Base-by-base conservation (phyloP, 2,888 invertebrate genomes). In the Ligdia adustata region DNA sequence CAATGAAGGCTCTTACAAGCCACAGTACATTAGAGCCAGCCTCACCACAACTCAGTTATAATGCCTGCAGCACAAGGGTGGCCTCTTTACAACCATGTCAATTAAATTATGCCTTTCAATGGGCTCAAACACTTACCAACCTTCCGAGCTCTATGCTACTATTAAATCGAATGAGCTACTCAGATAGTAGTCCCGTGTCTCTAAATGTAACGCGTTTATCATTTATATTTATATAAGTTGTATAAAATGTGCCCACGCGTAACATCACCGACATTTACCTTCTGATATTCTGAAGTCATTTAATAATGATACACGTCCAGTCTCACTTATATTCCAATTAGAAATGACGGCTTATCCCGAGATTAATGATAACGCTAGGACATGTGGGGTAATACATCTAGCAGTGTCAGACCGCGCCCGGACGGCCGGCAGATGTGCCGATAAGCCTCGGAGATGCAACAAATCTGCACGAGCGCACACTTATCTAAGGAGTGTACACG, bases 291-390 rank as follows among this genome's bases (percentile, higher is more conserved):
- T 43, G 28, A 41, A 55, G 46, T 50, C 48, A 55, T 59, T 58
- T 53, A 44, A 60, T 62, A 62, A 59, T 59, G 54, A 66, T 64
- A 63, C 62, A 59, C 67, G 65, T 78, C 72, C 69, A 58, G 64
- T 64, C 67, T 67, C 70, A 69, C 70, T 79, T 79, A 76, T 70
- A 75, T 67, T 75, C 73, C 77, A 82, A 79, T 84, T 79, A 83
- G 73, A 82, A 78, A 75, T 78, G 78, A 79, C 74, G 68, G 67
- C 59, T 62, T 72, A 77, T 73, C 70, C 62, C 54, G 57, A 77
- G 80, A 85, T 82, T 70, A 76, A 75, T 72, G 77, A 80, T 78
- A 74, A 65, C 62, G 73, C 73, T 73, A 69, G 66, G 75, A 72
- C 73, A 72, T 76, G 71, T 69, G 72, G 67, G 69, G 72, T 80